Base-by-base conservation (phyloP, 2,888 invertebrate species). In the Apotomis turbidana region DNA sequence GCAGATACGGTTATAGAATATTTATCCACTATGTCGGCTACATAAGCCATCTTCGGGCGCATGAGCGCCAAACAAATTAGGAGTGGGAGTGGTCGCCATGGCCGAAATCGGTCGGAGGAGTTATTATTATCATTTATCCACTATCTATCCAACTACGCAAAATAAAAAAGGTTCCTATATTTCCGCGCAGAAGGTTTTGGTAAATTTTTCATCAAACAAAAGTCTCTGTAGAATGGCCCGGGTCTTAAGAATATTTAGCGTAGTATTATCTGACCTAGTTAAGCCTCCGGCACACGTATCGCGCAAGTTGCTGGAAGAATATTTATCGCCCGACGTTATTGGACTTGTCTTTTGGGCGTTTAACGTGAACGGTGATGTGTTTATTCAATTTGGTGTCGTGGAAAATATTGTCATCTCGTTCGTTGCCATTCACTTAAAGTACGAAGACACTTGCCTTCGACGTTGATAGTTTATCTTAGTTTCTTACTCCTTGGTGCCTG, bases 331-430 rank as follows among this genome's bases (percentile, higher is more conserved):
- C 84, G 80, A 80, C 87, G 83, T 87, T 91, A 91, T 92, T 90
- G 90, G 89, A 87, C 85, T 89, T 90, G 91, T 90, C 90, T 92
- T 90, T 89, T 88, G 87, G 85, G 83, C 90, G 90, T 90, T 90
- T 90, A 90, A 90, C 89, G 87, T 83, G 84, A 82, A 85, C 85
- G 85, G 81, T 90, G 90, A 92, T 90, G 91, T 91, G 91, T 90
- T 91, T 90, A 93, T 93, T 92, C 90, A 91, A 92, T 93, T 93
- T 92, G 88, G 84, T 87, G 83, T 81, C 86, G 83, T 81, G 81
- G 83, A 85, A 89, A 91, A 91, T 90, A 87, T 87, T 87, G 90
- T 92, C 91, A 90, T 88, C 85, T 89, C 83, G 83, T 83, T 81
- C 77, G 81, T 79, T 81, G 80, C 79, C 74, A 74, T 79, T 77